Conservation (phyloP, 2,888 invertebrate species). For the Eupelmus urozonus region DNA sequence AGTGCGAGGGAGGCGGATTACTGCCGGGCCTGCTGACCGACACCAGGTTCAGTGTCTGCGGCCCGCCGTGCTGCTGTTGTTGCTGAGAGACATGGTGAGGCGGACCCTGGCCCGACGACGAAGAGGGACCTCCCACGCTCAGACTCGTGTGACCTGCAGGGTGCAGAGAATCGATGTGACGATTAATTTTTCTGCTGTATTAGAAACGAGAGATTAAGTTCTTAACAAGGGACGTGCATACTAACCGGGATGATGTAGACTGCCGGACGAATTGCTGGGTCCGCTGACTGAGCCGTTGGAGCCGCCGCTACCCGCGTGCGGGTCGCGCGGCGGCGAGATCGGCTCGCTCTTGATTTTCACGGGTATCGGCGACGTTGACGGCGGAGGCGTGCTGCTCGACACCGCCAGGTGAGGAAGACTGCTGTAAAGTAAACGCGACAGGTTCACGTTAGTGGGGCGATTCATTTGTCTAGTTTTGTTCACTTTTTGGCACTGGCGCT, state of each 20-base stretch:
- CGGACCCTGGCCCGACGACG: constrained; percentile 70
- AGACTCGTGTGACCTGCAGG: constrained; percentile 71
- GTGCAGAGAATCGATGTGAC: neutral
- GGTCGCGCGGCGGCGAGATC: constrained; percentile 94
- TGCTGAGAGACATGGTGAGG: constrained; percentile 69
- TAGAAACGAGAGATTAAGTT: no score
- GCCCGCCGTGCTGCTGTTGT: constrained; percentile 66
- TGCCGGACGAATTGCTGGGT: constrained; percentile 75
- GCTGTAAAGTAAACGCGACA: constrained; percentile 72
- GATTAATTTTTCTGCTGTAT: no score
- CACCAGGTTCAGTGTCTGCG: constrained; percentile 71
- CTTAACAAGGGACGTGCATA: neutral
- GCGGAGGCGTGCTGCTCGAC: constrained; percentile 87
- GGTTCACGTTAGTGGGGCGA: neutral
- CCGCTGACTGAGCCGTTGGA: constrained; percentile 73
- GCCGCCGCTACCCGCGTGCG: constrained; percentile 79
- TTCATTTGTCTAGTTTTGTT: neutral
- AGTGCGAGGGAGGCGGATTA: constrained; percentile 75
- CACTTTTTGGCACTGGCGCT: no score
- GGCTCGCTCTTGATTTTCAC: constrained; percentile 97
- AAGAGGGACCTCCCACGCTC: constrained; percentile 72
- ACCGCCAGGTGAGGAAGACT: constrained; percentile 88
- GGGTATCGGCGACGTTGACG: constrained; percentile 88
- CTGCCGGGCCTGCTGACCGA: constrained; percentile 74
- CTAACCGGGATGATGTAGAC: constrained; percentile 71